phyloP scores from a whole-genome alignment of 2,888 invertebrate species.

The Epinotia bilunana region DNA sequence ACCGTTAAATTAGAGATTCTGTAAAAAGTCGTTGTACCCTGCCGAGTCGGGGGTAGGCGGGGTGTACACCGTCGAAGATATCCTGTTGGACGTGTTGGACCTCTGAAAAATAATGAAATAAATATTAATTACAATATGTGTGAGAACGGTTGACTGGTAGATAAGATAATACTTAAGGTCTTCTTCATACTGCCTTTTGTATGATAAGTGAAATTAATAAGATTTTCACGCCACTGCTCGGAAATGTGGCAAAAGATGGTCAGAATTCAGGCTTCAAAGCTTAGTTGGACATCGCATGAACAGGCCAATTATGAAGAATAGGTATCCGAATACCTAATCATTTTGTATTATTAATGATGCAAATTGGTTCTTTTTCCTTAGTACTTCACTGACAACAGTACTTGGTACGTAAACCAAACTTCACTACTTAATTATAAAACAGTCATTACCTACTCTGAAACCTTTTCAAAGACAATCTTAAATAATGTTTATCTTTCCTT shows the following conservation, averaged over 20 bases:
- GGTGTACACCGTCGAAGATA: slow-evolving; percentile 77
- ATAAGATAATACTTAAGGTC: too few relatives aligned
- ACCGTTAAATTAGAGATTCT: slow-evolving; percentile 78
- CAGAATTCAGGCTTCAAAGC: too few relatives aligned
- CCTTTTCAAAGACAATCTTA: background rate
- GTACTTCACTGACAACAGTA: background rate
- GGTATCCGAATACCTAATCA: too few relatives aligned
- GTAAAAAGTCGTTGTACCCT: slow-evolving; percentile 80
- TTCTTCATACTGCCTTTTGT: too few relatives aligned
- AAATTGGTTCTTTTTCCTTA: background rate
- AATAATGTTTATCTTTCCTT: background rate
- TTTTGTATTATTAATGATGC: background rate
- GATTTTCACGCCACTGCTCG: too few relatives aligned
- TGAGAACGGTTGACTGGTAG: too few relatives aligned
- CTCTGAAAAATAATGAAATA: slow-evolving; percentile 62
- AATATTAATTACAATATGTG: background rate
- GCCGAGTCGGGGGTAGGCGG: slow-evolving; percentile 78
- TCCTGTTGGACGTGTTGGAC: slow-evolving; percentile 76
- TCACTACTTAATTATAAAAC: background rate
- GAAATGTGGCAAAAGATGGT: too few relatives aligned
- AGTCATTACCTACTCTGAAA: background rate
- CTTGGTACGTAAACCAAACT: background rate
- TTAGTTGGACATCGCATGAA: too few relatives aligned
- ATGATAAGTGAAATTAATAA: too few relatives aligned
- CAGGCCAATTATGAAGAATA: too few relatives aligned